Evolutionary conservation across 2,797 vertebrate genomes (phyloP), one percentile per base, ranked within the genome.

Genomic region (Myiothlypis chrysogaster): DNA sequence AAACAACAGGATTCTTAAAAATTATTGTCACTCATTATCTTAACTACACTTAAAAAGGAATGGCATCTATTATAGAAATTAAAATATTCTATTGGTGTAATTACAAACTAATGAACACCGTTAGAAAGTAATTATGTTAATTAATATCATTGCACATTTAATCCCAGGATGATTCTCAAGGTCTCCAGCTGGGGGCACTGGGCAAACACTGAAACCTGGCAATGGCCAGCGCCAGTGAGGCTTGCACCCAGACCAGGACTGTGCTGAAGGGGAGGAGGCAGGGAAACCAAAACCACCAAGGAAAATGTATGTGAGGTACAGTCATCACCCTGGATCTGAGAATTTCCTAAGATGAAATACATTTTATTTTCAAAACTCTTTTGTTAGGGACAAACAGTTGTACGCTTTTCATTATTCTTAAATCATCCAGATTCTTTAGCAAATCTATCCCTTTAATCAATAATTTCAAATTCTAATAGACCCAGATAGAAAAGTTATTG

Each of bases 131-230:
- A 35, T 90, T 34, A 8, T 0, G 5, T 53, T 57, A 75, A 78
- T 44, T 53, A 81, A 7, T 25, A 23, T 22, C 30, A 16, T 4
- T 20, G 21, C 44, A 4, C 24, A 4, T 27, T 69, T 63, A n/a
- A 70, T 53, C 16, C 5, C 72, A 3, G 41, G 47, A 57, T 90
- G 70, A 79, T 95, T 94, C 91, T 91, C 88, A 30, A 56, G 49
- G 44, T 66, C 44, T 93, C 96, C 96, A 94, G 95, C 0, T 93
- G 96, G 90, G 94, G 96, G 94, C 95, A 95, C 77, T 95, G 83
- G 47, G 44, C 83, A 95, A 84, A 63, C 94, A 66, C 1, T 34
- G 56, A 92, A 95, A 77, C 19, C 30, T 41, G 63, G 59, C 50
- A 63, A 13, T 8, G 32, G 55, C 34, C 39, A 3, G 11, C 2